Conservation (phyloP, 2,113 vertebrate genomes). For the Tor tambroides region DNA sequence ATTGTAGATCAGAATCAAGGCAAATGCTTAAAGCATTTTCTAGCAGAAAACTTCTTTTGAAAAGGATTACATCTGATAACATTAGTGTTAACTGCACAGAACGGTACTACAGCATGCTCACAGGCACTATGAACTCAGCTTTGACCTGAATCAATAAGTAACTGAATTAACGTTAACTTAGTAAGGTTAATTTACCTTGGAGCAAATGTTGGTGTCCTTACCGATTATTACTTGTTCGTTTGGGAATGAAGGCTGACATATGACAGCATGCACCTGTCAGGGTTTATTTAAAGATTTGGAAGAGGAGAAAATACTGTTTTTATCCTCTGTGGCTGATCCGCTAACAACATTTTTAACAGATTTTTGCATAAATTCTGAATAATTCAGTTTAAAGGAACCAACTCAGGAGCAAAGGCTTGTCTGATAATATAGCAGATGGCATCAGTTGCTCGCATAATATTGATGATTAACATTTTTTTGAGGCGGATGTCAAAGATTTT, state of each 20-base stretch:
- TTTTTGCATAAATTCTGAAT: not conserved
- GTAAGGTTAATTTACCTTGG: not conserved
- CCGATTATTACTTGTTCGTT: not conserved
- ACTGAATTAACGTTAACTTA: not conserved
- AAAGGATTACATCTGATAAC: not conserved
- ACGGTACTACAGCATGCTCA: not conserved
- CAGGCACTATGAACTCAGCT: not conserved
- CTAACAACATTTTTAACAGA: not conserved
- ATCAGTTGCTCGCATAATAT: not conserved
- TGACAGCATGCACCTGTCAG: not conserved
- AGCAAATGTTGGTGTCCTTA: not conserved
- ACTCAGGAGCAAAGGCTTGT: not conserved
- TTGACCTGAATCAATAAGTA: conserved; percentile 10
- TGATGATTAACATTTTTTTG: not conserved
- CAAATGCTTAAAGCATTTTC: not conserved
- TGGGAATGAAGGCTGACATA: not conserved
- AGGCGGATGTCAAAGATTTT: not conserved
- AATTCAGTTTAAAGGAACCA: not conserved
- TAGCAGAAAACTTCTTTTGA: not conserved
- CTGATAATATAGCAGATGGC: not conserved
- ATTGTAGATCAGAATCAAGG: not conserved
- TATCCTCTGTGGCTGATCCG: not conserved
- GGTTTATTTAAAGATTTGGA: not conserved
- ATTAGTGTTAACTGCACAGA: not conserved
- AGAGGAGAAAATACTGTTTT: not conserved